Base-by-base conservation (phyloP, 2,888 invertebrate genomes). In the Gymnoscelis rufifasciata region DNA sequence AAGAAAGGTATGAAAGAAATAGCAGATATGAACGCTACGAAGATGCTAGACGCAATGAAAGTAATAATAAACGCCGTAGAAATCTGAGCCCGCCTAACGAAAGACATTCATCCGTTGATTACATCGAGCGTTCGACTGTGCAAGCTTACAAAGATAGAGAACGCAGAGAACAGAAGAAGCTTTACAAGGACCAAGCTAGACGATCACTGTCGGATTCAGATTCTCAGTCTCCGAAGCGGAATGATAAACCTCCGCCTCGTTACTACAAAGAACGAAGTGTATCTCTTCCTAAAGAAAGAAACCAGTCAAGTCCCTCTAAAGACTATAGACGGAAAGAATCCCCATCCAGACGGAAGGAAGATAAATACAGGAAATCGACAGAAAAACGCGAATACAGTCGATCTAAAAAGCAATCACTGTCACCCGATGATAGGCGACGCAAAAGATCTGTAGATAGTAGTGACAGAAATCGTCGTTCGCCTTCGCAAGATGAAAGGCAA, bases 181-280 rank as follows among this genome's bases (percentile, higher is more conserved):
- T 64, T 43, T 59, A 75, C 47, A 82, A 78, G 60, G 71, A 56
- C 47, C 47, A 63, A 1, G 69, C 71, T 28, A 66, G 62, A 51
- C 63, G 64, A 33, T 60, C 73, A 0, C 72, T 78, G 0, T 74
- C 81, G 0, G 83, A 81, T 47, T 77, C 83, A 0, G 82, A 82
- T 27, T 29, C 62, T 0, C 82, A 82, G 51, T 60, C 60, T 3
- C 61, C 64, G 3, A 77, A 71, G 58, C 69, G 59, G n/a, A 68
- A 53, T 42, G 70, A 70, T 14, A 77, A 68, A 48, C 48, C 42
- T 43, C 46, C 56, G 52, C 59, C 62, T 23, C 70, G 70, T 28
- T 67, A 73, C 51, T 59, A 72, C 38, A 78, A 72, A 47, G 66
- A 62, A 7, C 66, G 54, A 37, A 68, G 57, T 36, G 58, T 51